Evolutionary conservation across 2,888 invertebrate genomes (phyloP), one percentile per base, ranked within the genome.

Genomic region (Erebia ligea): DNA sequence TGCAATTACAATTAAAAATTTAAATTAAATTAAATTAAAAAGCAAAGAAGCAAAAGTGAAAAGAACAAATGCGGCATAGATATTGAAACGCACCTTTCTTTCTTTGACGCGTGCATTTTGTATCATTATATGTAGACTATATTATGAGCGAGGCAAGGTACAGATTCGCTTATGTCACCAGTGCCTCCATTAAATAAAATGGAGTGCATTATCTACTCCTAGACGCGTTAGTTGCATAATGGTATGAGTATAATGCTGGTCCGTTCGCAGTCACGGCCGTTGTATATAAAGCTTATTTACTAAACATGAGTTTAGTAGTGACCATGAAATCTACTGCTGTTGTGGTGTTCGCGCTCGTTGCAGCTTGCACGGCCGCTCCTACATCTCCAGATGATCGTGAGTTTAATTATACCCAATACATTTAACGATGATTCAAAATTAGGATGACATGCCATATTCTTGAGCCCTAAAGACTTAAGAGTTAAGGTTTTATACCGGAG

Each of bases 201-300:
- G n/a, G 19, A 58, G n/a, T 8, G 59, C 34, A 15, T 1, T 61
- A 45, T 62, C 62, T 45, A 15, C 62, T 48, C 21, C 45, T 15
- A 48, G 9, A 13, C 21, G 19, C 11, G 17, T 15, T 15, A 19
- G 11, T 45, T 21, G 19, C 48, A 48, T 19, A 19, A 48, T 62
- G 45, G 9, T 19, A 48, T 48, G 11, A 62, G 19, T 57, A 78
- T 88, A 88, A 90, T 87, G 84, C 86, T 81, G 81, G 76, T 81
- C 73, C 73, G 92, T 92, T 87, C 91, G 91, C 85, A 86, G 84
- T 77, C 86, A 89, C 81, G 86, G 88, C 81, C 89, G 82, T 74
- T 76, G 80, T 91, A 92, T 91, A 92, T 90, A 91, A 87, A 85
- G 86, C 86, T 79, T 84, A 79, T 87, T 80, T 78, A 76, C 82